Evolutionary conservation across 37 sponge, comb jelly and placozoan species (phyloP).

Genomic region (Cliona cf. orientalis): DNA sequence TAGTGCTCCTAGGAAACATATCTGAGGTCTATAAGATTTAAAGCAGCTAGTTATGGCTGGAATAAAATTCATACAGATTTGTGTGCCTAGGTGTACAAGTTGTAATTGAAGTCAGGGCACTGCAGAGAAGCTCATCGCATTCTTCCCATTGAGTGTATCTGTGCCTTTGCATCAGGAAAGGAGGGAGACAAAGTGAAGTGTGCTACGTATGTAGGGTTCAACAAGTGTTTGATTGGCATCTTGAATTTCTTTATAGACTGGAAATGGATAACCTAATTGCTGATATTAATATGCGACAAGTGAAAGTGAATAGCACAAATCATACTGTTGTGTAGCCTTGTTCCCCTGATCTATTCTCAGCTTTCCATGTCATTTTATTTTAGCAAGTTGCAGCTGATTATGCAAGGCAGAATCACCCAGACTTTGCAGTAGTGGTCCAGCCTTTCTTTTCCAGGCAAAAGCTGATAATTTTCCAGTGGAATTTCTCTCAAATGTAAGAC

Average conservation of each 20-base stretch:
- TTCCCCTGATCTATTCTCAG: too few relatives aligned
- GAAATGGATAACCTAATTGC: conserved; percentile 53
- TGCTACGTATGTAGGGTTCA: not conserved
- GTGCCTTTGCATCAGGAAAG: conserved; percentile 69
- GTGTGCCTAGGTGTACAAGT: conserved; percentile 65
- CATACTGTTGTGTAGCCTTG: too few relatives aligned
- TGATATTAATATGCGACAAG: conserved; percentile 54
- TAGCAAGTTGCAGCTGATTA: conserved; percentile 45
- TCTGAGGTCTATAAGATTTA: too few relatives aligned
- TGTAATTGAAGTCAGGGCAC: conserved; percentile 60
- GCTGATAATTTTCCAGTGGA: conserved; percentile 57
- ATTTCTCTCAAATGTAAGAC: conserved; percentile 67
- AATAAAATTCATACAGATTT: not conserved
- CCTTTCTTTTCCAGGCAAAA: conserved; percentile 58
- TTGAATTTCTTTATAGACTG: conserved; percentile 17
- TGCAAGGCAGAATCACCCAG: conserved; percentile 45
- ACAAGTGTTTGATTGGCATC: not conserved
- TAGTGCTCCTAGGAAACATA: conserved; percentile 71
- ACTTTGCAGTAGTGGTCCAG: conserved; percentile 82
- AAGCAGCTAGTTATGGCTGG: too few relatives aligned
- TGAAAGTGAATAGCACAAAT: conserved; percentile 59
- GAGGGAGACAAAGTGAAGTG: conserved; percentile 50
- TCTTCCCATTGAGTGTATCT: conserved; percentile 79
- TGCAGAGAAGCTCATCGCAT: conserved; percentile 62
- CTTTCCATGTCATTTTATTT: too few relatives aligned